Evolutionary conservation across 2,888 invertebrate species (phyloP), one percentile per base, ranked within the genome.

Genomic region (Xanthorhoe designata): DNA sequence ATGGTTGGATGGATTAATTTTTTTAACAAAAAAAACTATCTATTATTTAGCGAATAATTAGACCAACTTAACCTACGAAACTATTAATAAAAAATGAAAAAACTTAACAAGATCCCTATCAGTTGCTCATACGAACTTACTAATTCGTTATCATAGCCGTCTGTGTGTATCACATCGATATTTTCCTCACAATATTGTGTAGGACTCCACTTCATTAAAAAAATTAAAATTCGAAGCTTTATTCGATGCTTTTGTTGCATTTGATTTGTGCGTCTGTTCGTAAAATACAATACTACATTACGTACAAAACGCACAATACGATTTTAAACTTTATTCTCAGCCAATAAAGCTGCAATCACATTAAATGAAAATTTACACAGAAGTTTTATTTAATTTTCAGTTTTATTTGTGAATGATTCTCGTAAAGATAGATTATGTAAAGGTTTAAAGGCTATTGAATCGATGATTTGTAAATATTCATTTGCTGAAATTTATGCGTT

Each of bases 151-250:
- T 29, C 35, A 4, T 15, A 3, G 53, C 7, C 49, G 18, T 32
- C 80, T 59, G 82, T 87, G 78, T 84, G 83, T 87, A 77, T 78
- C 74, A 60, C 58, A 83, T 73, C 78, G 76, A 82, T 89, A 88
- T 89, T 90, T 91, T 86, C 85, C 79, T 85, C 85, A 87, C 86
- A 87, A 86, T 87, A 89, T 87, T 85, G 85, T 88, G 83, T 83
- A 82, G 83, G 84, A 78, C 83, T 51, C 82, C 84, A 90, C 87
- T 92, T 90, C 91, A 91, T 92, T 92, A 90, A 91, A 89, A 89
- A 89, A 84, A 79, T 86, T 87, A 83, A 89, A 90, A 89, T 88
- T 88, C 87, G 81, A 82, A 80, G 80, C 87, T 85, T 90, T 91
- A 90, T 90, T 85, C 84, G 84, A 82, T 73, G 76, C 82, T 81